A percentile compares a stretch with the other conserved stretches of the same genome.
Evolutionary conservation across 2,113 vertebrate species (phyloP).

Genomic region (Coturnix japonica): DNA sequence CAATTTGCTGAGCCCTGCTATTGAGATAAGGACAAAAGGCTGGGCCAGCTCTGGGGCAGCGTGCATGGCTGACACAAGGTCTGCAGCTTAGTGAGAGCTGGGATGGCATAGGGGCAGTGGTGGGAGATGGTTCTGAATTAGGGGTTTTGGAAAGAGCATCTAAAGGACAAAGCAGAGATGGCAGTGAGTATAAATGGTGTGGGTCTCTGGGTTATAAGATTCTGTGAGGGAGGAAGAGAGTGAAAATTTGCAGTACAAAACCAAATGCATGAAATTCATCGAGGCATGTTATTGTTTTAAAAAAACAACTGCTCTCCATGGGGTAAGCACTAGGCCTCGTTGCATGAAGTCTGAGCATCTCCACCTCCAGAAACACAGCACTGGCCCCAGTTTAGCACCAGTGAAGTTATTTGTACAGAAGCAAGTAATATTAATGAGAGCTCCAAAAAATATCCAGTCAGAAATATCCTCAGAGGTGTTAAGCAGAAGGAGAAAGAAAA

Average conservation of each 20-base stretch:
- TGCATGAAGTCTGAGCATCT: not conserved
- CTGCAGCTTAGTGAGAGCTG: not conserved
- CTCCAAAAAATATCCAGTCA: not conserved
- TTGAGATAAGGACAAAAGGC: not conserved
- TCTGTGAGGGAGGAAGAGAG: not conserved
- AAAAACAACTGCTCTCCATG: not conserved
- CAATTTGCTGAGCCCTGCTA: not conserved
- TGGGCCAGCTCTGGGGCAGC: not conserved
- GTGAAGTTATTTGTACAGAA: not conserved
- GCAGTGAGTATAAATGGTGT: not conserved
- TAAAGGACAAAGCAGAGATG: not conserved
- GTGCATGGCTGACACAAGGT: not conserved
- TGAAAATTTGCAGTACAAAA: not conserved
- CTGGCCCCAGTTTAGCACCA: not conserved
- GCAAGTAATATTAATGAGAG: not conserved
- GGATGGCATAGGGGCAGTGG: accelerated
- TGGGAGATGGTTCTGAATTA: not conserved
- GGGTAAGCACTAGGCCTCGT: not conserved
- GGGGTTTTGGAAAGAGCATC: not conserved
- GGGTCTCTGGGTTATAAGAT: not conserved
- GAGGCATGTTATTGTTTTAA: not conserved
- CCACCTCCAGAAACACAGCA: not conserved
- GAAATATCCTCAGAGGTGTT: not conserved
- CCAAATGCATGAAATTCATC: not conserved
- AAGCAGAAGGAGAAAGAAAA: not conserved